These are phyloP conservation scores for Gymnosoma rotundatum DNA, from an alignment of 2,888 invertebrate species.

Conservation along the genomic window DNA sequence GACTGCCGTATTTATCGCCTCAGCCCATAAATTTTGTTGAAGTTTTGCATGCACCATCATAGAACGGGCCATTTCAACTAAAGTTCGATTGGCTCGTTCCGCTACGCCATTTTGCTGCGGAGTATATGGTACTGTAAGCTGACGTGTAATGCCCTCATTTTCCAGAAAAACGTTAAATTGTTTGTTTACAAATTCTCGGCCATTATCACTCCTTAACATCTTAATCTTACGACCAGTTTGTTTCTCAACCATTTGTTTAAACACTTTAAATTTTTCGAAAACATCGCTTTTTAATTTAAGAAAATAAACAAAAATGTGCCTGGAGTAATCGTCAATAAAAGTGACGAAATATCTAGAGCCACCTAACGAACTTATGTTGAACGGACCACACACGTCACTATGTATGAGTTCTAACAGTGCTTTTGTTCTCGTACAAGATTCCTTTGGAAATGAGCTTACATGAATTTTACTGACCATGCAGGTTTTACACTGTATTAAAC, in stretches of 20 bases:
- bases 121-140: conserved; percentile 65
- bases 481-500: neutral
- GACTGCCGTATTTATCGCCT: no score
- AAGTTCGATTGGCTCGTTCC: conserved; percentile 61
- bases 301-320: conserved; percentile 52
- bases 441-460: conserved; percentile 36
- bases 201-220: conserved; percentile 50
- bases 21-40: no score
- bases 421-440: conserved; percentile 28
- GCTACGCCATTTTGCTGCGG: conserved; percentile 73
- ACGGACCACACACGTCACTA: conserved; percentile 59
- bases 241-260: conserved; percentile 44
- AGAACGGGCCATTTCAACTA: no score
- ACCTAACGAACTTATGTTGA: conserved; percentile 25
- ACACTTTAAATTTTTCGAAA: conserved; percentile 48
- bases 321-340: conserved; percentile 47
- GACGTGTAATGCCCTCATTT: conserved; percentile 57
- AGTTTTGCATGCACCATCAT: no score
- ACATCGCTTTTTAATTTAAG: conserved; percentile 45
- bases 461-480: conserved; percentile 58
- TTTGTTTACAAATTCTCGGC: conserved; percentile 41
- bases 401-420: conserved; percentile 45
- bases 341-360: conserved; percentile 53
- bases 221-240: conserved; percentile 55
- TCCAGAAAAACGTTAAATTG: conserved; percentile 53